Conservation (phyloP, 35 echinoderm and acorn worm species). For the Holothuria glaberrima region DNA sequence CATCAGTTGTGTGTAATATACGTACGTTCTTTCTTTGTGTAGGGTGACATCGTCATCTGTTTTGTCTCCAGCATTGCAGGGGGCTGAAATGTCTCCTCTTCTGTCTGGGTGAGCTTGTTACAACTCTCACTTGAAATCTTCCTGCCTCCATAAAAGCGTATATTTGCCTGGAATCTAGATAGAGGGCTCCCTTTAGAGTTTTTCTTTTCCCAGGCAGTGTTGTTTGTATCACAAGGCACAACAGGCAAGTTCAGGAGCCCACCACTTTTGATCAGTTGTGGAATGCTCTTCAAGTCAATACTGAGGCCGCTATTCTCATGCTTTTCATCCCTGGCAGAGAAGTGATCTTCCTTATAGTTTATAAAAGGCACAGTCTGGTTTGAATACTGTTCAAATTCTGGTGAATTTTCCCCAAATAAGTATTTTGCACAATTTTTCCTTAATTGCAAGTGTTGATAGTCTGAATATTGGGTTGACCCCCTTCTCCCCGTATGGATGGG, state of each 20-base stretch:
- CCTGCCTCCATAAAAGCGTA: neutral
- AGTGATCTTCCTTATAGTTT: constrained; percentile 32
- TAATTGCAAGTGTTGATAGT: constrained; percentile 22
- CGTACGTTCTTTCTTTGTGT: constrained; percentile 31
- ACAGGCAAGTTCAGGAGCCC: neutral
- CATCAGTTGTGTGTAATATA: neutral
- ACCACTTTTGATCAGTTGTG: neutral
- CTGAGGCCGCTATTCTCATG: neutral
- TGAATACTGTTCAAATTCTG: constrained; percentile 57
- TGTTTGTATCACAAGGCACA: constrained; percentile 20
- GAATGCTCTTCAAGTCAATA: constrained; percentile 30
- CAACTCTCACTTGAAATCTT: neutral
- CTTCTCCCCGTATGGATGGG: constrained; percentile 30
- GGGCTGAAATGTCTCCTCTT: too few species aligned
- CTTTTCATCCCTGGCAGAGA: neutral
- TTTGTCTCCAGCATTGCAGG: too few species aligned
- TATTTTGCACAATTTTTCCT: constrained; percentile 23
- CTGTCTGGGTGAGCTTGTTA: too few species aligned
- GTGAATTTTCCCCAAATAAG: constrained; percentile 44
- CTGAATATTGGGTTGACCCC: neutral
- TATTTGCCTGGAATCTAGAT: neutral
- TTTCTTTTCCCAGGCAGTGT: neutral
- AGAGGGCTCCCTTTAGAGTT: neutral
- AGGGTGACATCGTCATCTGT: neutral
- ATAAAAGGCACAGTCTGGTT: constrained; percentile 23